Base-by-base conservation (phyloP, 2,797 vertebrate species). In the Hapalemur alaotrensis region DNA sequence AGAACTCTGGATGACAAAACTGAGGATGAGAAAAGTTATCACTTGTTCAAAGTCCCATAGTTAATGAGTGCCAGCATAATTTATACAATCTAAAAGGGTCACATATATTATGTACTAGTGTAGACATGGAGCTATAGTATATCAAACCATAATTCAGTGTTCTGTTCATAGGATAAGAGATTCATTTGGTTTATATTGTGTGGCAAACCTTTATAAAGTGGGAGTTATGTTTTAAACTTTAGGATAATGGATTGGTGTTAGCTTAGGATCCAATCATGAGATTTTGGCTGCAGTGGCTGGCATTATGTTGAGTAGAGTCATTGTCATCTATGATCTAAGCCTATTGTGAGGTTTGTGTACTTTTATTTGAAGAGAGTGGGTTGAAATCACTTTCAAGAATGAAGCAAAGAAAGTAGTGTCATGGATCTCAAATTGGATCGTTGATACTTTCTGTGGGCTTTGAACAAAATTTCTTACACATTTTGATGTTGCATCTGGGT, bases 301-400 rank as follows among this genome's bases (percentile, higher is more conserved):
- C 85, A 54, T 86, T 67, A 32, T 41, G 22, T 85, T 72, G 67
- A 96, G 38, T 18, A 48, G 38, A 28, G 32, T 59, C 48, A 57
- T 48, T 61, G 85, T 84, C 85, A 84, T 72, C 50, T 92, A 4
- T 41, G 69, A 72, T 48, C 83, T 89, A 73, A 88, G 30, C 17
- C 43, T 8, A 35, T 96, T 97, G 83, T 0, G 46, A 97, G 30
- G 50, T 91, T 98, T 98, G 43, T 85, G 95, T 92, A 96, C 80
- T 93, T 96, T 61, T 0, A 2, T 86, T 98, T 97, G 89, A 72
- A 95, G 96, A 96, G 86, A 93, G 83, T 97, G 93, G 7, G 14
- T 95, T 80, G 70, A 76, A 81, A 38, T 95, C 75, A 89, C 20
- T 0, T 94, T 78, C 57, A 94, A 89, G 89, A 92, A 89, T 76